Conservation (phyloP, 2,888 invertebrate species). For the Cancer borealis region DNA sequence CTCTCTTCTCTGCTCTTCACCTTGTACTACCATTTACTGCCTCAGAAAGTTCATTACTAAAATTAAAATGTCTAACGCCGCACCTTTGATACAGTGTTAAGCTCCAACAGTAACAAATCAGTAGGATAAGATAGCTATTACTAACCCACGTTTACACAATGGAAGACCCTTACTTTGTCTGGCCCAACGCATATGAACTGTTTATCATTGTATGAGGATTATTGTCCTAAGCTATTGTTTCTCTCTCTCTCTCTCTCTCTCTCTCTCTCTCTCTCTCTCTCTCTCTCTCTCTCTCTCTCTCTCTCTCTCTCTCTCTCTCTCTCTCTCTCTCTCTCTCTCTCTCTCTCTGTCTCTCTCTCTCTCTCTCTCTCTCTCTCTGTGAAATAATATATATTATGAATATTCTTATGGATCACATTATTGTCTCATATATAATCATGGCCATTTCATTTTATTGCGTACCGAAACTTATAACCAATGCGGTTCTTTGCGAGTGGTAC, state of each 20-base stretch:
- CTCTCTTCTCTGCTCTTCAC: neutral
- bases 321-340: conserved; percentile 40
- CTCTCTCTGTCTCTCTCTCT: conserved; percentile 33
- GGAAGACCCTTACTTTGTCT: conserved; percentile 11
- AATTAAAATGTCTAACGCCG: too few relatives aligned
- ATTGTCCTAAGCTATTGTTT: conserved; percentile 7
- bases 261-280: conserved; percentile 37
- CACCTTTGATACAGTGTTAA: too few relatives aligned
- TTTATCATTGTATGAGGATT: conserved; percentile 33
- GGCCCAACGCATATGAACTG: conserved; percentile 24
- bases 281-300: conserved; percentile 1
- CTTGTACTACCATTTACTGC: neutral
- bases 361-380: neutral
- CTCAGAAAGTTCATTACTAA: too few relatives aligned
- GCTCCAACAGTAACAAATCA: too few relatives aligned
- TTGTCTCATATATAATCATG: neutral
- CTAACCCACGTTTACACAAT: neutral
- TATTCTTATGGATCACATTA: neutral
- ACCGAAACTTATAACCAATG: neutral
- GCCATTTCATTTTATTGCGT: neutral
- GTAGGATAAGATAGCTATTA: too few relatives aligned
- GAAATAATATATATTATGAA: neutral
- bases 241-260: conserved; percentile 34
- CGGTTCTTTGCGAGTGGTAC: neutral
- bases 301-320: conserved; percentile 34